Conservation (phyloP, 2,797 vertebrate species). For the Enoplosus armatus region DNA sequence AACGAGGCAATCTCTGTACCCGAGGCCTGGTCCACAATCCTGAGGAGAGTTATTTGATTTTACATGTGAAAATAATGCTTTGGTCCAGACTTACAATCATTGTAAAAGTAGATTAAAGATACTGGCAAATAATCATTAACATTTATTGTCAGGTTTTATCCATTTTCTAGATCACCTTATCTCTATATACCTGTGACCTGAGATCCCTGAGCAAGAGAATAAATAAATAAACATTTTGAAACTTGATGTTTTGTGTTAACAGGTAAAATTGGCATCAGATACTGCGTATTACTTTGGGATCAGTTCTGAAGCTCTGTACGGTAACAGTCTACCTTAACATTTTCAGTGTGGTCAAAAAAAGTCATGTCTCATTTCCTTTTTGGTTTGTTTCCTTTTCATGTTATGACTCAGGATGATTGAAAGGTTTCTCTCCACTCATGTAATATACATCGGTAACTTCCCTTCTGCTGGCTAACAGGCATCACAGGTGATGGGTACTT, state of each 20-base stretch:
- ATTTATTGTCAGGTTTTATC: not conserved
- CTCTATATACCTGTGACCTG: not conserved
- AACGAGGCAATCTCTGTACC: slow-evolving; percentile 93
- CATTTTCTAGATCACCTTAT: not conserved
- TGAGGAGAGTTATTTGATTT: slow-evolving; percentile 58
- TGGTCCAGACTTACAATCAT: not conserved
- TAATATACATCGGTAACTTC: not conserved
- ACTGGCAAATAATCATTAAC: not conserved
- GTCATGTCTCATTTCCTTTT: slow-evolving; percentile 41
- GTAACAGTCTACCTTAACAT: not conserved
- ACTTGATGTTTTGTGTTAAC: not conserved
- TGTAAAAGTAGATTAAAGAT: not conserved
- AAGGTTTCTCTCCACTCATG: not conserved
- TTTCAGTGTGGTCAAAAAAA: slow-evolving; percentile 3
- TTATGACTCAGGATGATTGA: not conserved
- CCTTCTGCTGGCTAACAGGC: not conserved
- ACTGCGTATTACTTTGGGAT: not conserved
- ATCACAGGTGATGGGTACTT: not conserved
- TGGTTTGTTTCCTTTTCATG: slow-evolving; percentile 30
- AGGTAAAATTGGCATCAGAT: not conserved
- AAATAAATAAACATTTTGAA: not conserved
- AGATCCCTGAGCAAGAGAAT: not conserved
- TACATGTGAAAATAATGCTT: not conserved
- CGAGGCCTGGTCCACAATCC: slow-evolving; percentile 91
- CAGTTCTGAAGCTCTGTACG: rapidly evolving